These are phyloP conservation scores for Lichenostomus cassidix DNA, from an alignment of 2,113 vertebrate species.

Conservation along the genomic window DNA sequence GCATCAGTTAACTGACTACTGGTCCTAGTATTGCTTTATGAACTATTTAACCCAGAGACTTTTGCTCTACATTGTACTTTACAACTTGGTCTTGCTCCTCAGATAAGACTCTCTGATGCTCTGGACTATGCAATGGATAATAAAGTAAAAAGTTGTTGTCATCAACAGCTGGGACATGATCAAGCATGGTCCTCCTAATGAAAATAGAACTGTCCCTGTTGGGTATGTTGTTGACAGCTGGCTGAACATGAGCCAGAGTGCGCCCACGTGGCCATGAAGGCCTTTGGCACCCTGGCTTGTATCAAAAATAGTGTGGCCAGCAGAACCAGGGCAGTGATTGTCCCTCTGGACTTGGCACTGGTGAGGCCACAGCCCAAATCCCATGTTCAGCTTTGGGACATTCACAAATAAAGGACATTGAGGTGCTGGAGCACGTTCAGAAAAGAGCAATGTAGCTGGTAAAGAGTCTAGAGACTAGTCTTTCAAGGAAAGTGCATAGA, in stretches of 20 bases:
- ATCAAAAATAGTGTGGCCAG: neutral
- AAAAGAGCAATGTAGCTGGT: neutral
- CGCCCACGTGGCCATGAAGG: neutral
- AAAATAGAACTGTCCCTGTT: neutral
- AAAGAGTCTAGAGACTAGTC: neutral
- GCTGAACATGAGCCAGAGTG: neutral
- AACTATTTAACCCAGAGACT: neutral
- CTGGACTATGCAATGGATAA: neutral
- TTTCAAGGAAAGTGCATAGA: neutral
- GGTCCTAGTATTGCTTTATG: neutral
- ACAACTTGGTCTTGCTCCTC: neutral
- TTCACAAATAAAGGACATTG: neutral
- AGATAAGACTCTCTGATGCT: neutral
- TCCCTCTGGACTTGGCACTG: neutral
- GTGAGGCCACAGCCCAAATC: fast-evolving
- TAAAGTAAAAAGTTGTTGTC: neutral
- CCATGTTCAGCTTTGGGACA: neutral
- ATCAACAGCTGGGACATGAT: neutral
- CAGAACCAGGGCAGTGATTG: neutral
- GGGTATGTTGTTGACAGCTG: neutral
- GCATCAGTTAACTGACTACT: neutral
- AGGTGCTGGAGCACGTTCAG: no score
- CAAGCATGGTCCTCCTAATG: neutral
- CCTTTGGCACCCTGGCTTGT: neutral
- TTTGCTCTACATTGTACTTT: neutral